A percentile compares a stretch with the other conserved stretches of the same genome.
These are phyloP conservation scores for Acanthurus lineatus DNA, from an alignment of 2,797 vertebrate genomes.

Conservation along the genomic window DNA sequence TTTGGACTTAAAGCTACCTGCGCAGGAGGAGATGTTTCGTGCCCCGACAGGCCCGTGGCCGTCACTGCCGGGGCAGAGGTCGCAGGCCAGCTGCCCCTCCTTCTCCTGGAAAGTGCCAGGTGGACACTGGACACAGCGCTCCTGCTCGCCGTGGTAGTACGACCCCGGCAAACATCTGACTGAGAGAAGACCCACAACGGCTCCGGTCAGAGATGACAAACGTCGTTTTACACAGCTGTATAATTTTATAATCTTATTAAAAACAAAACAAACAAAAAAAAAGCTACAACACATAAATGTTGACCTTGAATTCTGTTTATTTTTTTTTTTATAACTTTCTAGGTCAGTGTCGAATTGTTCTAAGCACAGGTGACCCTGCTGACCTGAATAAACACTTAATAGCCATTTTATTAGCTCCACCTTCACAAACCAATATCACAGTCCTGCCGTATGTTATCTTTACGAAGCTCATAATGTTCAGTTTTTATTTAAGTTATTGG, in stretches of 20 bases:
- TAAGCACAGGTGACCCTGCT: background rate
- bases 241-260: no score
- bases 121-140: constrained; percentile 96
- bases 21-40: constrained; percentile 94
- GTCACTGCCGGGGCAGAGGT: constrained; percentile 95
- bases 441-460: background rate
- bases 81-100: constrained; percentile 97
- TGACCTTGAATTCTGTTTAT: background rate
- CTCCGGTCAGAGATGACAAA: constrained; percentile 62
- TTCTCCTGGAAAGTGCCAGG: constrained; percentile 97
- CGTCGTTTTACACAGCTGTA: background rate
- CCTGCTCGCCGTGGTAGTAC: constrained; percentile 96
- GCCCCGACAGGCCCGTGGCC: constrained; percentile 92
- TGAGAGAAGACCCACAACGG: constrained; percentile 89
- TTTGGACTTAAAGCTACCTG: constrained; percentile 82
- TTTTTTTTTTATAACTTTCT: background rate
- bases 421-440: background rate
- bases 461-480: background rate
- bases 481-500: background rate
- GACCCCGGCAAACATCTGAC: constrained; percentile 97
- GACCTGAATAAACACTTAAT: background rate
- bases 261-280: background rate
- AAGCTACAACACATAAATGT: background rate
- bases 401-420: background rate
- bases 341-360: background rate